These are phyloP conservation scores for Corythornis madagascariensis DNA, from an alignment of 2,113 vertebrate species.

Conservation along the genomic window DNA sequence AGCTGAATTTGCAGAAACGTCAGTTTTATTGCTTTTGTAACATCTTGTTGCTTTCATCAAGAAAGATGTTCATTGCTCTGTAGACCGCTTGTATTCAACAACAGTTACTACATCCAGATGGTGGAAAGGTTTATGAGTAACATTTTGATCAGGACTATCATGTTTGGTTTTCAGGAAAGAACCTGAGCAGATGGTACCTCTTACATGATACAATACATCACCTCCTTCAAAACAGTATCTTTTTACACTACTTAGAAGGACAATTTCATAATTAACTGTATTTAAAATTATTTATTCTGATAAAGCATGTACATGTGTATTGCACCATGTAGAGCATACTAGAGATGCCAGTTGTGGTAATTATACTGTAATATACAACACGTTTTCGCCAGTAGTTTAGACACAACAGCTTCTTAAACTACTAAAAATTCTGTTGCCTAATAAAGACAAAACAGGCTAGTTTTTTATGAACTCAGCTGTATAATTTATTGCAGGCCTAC, in stretches of 20 bases:
- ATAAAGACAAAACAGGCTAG: not conserved
- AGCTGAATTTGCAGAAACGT: not conserved
- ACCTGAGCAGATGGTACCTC: not conserved
- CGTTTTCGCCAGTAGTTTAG: not conserved
- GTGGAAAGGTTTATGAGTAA: not conserved
- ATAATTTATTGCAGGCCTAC: not conserved
- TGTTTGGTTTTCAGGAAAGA: not conserved
- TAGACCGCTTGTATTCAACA: not conserved
- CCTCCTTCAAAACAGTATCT: not conserved
- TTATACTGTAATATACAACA: not conserved
- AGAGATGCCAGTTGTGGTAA: not conserved
- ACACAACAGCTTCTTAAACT: not conserved
- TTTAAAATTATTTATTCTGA: not conserved
- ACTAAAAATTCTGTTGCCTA: not conserved
- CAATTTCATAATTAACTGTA: not conserved
- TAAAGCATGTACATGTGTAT: not conserved
- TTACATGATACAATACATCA: not conserved
- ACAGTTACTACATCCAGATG: not conserved
- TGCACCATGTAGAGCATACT: not conserved
- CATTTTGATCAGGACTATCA: not conserved
- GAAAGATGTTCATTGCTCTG: not conserved
- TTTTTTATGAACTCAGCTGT: not conserved
- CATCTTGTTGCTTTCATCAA: constrained; percentile 33
- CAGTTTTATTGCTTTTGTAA: constrained; percentile 13
- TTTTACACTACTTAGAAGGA: not conserved